These are phyloP conservation scores for Drosophila vallismaia DNA, from an alignment of 2,888 invertebrate genomes.

Conservation along the genomic window DNA sequence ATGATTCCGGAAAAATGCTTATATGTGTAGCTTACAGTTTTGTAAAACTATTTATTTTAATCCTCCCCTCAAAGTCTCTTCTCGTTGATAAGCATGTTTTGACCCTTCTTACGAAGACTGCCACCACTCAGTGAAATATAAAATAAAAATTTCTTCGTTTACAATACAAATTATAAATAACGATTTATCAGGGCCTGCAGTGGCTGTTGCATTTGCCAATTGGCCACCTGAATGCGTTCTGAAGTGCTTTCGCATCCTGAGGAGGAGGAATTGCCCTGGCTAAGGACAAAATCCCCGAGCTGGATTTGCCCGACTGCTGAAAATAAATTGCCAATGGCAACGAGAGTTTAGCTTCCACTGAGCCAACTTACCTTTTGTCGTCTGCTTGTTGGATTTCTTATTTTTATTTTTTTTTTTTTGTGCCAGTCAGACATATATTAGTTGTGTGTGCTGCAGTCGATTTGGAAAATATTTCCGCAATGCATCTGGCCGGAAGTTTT, in stretches of 20 bases:
- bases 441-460: slow-evolving; percentile 19
- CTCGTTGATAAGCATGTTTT: background rate
- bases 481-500: slow-evolving; percentile 30
- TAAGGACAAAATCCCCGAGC: slow-evolving; percentile 43
- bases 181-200: slow-evolving; percentile 71
- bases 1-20: background rate
- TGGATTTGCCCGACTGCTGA: slow-evolving; percentile 29
- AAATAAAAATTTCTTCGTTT: slow-evolving; percentile 52
- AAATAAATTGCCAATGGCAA: slow-evolving; percentile 71
- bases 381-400: slow-evolving; percentile 17
- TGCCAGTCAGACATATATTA: slow-evolving; percentile 39
- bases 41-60: background rate
- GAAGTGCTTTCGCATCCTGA: slow-evolving; percentile 34
- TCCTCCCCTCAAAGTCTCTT: background rate
- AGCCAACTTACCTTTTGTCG: slow-evolving; percentile 51
- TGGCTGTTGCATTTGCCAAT: slow-evolving; percentile 61
- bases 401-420: background rate
- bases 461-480: slow-evolving; percentile 33
- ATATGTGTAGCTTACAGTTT: background rate
- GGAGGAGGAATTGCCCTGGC: slow-evolving; percentile 14
- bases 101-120: slow-evolving; percentile 36
- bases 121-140: slow-evolving; percentile 40
- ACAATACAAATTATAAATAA: slow-evolving; percentile 77
- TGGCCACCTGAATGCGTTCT: slow-evolving; percentile 72
- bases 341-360: slow-evolving; percentile 42